Evolutionary conservation across 2,797 vertebrate species (phyloP).

Genomic region (Leptodactylus fallax): DNA sequence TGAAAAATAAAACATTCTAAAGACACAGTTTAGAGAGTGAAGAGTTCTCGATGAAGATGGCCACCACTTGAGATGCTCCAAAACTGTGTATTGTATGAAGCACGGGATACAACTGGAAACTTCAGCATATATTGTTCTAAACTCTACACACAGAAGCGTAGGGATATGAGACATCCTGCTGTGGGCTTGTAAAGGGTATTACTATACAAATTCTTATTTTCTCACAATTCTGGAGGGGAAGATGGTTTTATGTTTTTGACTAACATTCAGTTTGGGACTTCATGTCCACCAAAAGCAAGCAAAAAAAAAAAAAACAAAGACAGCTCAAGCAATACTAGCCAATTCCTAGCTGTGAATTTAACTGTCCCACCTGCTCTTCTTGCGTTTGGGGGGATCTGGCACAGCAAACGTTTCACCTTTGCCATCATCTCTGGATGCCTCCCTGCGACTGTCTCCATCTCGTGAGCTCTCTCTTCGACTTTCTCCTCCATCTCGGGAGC

Average conservation of each 20-base stretch:
- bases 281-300: conserved; percentile 5
- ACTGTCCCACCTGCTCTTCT: conserved; percentile 98
- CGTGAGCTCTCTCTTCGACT: conserved; percentile 73
- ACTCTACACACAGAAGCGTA: conserved; percentile 44
- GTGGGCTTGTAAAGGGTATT: not conserved
- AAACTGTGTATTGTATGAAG: not conserved
- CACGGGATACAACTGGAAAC: not conserved
- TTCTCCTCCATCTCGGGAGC: conserved; percentile 65
- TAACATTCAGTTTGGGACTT: conserved; percentile 15
- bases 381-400: conserved; percentile 93
- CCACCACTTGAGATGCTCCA: not conserved
- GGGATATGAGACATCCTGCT: not conserved
- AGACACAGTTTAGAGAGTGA: conserved; percentile 24
- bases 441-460: conserved; percentile 68
- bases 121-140: not conserved
- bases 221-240: not conserved
- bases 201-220: not conserved
- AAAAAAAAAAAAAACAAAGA: conserved; percentile 33
- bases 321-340: not conserved
- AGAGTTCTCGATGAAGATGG: conserved; percentile 28
- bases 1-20: conserved; percentile 12
- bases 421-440: conserved; percentile 62
- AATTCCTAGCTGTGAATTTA: conserved; percentile 69
- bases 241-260: not conserved
- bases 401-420: conserved; percentile 81